Base-by-base conservation (phyloP, 2,797 vertebrate genomes). In the Furcifer pardalis region DNA sequence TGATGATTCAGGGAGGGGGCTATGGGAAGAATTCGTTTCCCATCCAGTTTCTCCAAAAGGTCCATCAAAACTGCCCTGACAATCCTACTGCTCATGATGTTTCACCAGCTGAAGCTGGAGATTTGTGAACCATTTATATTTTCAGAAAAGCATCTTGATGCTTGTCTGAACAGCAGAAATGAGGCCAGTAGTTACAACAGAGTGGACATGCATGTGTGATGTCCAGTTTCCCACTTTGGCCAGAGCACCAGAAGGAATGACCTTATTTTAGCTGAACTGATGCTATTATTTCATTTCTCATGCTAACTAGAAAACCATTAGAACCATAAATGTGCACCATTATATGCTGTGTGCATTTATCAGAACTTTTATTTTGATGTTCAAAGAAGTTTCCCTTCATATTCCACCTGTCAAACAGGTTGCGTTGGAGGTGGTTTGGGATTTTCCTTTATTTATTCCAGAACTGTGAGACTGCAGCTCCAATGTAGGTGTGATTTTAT, bases 101-200 rank as follows among this genome's bases (percentile, higher is more conserved):
- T 89, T 91, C 86, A 81, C 84, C 91, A 86, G 91, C 86, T 88
- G 60, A 84, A 81, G 62, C 84, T 90, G 65, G 84, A 91, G 90
- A 88, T 89, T 93, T 91, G 92, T n/a, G 83, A 77, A 83, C 86
- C 90, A 35, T 88, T 89, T 78, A 1, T 60, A 82, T 56, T 89
- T 92, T 92, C 13, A 65, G 89, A 91, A 83, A 91, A 92, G 91
- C 86, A 90, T 93, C 87, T 62, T 60, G 8, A 84, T 92, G 89
- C 91, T 94, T 92, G 82, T 84, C 91, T 90, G 88, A 94, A 91
- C 88, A 72, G 79, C 76, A 75, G 84, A 87, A 72, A 73, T 77
- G 42, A 69, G 40, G 10, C 84, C 86, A 77, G 60, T 81, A 87
- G 87, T 85, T 88, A 89, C 85, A 75, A 68, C 83, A 86, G 76